A percentile compares a stretch with the other conserved stretches of the same genome.
Conservation (phyloP, 2,113 vertebrate genomes). For the Apistogramma diplotaenia region DNA sequence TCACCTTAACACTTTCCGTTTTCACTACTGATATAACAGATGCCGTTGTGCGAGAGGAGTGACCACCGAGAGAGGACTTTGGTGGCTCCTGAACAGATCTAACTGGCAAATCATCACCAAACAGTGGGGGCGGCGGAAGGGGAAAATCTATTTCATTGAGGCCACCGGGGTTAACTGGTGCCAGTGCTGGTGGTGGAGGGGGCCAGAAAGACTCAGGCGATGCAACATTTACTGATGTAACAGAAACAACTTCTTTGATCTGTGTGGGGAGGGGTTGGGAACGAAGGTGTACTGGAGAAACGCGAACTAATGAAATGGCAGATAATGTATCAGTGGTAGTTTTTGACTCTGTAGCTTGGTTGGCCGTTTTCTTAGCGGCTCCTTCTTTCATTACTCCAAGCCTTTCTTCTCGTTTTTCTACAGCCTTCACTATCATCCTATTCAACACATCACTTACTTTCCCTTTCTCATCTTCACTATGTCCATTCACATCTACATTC, state of each 20-base stretch:
- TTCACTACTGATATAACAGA: background rate
- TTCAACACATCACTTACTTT: slow-evolving; percentile 54
- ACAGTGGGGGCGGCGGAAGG: slow-evolving; percentile 63
- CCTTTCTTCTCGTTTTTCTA: slow-evolving; percentile 39
- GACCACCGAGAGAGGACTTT: background rate
- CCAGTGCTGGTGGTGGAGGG: slow-evolving; percentile 77
- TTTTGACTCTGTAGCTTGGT: slow-evolving; percentile 11
- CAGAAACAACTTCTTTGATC: background rate
- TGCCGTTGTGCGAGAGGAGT: background rate
- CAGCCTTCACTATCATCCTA: slow-evolving; percentile 52
- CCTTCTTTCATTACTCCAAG: slow-evolving; percentile 17
- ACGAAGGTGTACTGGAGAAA: slow-evolving; percentile 78
- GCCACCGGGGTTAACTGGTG: slow-evolving; percentile 64
- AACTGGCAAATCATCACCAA: slow-evolving; percentile 20
- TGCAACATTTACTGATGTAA: background rate
- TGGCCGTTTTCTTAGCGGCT: background rate
- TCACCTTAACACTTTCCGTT: background rate
- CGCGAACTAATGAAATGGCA: slow-evolving; percentile 21
- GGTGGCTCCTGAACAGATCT: slow-evolving; percentile 60
- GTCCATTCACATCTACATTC: slow-evolving; percentile 50
- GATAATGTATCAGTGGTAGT: background rate
- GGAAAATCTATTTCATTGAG: slow-evolving; percentile 77
- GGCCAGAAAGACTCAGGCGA: slow-evolving; percentile 71
- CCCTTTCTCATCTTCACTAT: slow-evolving; percentile 41
- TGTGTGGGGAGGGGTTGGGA: slow-evolving; percentile 78